These are phyloP conservation scores for Drosophila pallidifrons DNA, from an alignment of 1,140 invertebrate species.

Conservation along the genomic window DNA sequence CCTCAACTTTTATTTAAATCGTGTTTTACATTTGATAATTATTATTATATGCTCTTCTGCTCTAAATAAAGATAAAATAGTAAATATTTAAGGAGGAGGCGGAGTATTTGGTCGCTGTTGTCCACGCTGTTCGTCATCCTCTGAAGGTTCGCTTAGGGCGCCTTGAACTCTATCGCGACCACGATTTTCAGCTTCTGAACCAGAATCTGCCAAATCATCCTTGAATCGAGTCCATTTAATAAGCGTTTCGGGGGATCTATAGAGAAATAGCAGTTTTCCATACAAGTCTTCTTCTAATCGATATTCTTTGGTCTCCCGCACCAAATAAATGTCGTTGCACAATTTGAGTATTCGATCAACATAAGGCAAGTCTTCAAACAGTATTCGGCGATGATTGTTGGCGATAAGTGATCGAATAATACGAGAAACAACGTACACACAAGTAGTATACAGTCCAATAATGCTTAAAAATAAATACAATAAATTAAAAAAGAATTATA, in stretches of 20 bases:
- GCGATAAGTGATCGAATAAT: conserved; percentile 91
- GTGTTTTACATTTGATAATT: too few relatives aligned
- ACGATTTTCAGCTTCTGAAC: not conserved
- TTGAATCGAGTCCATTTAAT: conserved; percentile 93
- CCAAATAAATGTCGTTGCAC: conserved; percentile 98
- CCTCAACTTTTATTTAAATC: not conserved
- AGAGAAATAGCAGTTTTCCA: conserved; percentile 98
- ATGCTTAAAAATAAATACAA: conserved; percentile 88
- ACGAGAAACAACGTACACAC: conserved; percentile 96
- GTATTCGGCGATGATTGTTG: conserved; percentile 94
- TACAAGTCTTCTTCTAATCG: conserved; percentile 99
- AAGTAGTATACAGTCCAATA: conserved; percentile 97
- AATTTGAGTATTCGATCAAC: conserved; percentile 97
- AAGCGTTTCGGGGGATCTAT: conserved; percentile 98
- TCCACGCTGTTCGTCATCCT: not conserved
- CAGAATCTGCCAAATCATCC: conserved; percentile 47
- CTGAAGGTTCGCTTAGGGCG: not conserved
- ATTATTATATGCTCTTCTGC: too few relatives aligned
- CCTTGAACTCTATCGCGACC: too few relatives aligned
- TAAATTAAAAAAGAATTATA: not conserved
- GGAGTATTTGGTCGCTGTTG: not conserved
- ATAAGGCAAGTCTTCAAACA: conserved; percentile 98
- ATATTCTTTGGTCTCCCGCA: conserved; percentile 96
- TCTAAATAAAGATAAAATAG: too few relatives aligned
- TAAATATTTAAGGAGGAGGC: not conserved